Evolutionary conservation across 2,888 invertebrate genomes (phyloP), one percentile per base, ranked within the genome.

Genomic region (Sarcophaga carnaria): DNA sequence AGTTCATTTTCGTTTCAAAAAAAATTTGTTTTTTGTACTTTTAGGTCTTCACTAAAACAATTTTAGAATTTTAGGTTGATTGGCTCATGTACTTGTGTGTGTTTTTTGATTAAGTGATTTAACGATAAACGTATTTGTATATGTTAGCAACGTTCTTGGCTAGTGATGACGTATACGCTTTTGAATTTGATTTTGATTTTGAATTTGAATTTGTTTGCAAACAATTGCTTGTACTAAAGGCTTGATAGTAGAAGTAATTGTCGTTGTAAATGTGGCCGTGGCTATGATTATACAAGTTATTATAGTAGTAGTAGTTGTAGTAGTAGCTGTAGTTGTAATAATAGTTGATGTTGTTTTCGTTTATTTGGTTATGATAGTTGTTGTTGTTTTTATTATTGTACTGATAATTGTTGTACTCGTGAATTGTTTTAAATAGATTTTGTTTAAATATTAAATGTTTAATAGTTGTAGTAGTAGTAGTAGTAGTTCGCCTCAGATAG

Each of bases 111-210:
- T 37, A 10, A n/a, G 62, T 63, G 63, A 64, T 66, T 84, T 84
- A 87, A 72, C 87, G 84, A 79, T 79, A 84, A 71, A 79, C 75
- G 87, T 84, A 82, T 81, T 87, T 87, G 76, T 84, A 79, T 70
- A 67, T 67, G 47, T 54, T 54, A 62, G 45, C 80, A 84, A 87
- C 79, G 87, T 79, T 87, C 22, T 71, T 64, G 71, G 60, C 54
- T 76, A 77, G 62, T 85, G 66, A 62, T 85, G 80, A 80, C 80
- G 76, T 76, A 71, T 54, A 54, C 54, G 54, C 54, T 54, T 54
- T 54, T 54, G 17, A 54, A 54, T 54, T 54, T 54, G 54, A 54
- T 10, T 54, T 54, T 54, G 54, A 54, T 2, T 54, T 80, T 54
- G 45, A 63, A 54, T 59, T 70, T 71, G 70, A 71, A 75, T 74